Base-by-base conservation (phyloP, 2,888 invertebrate genomes). In the Monoplex corrugatus region DNA sequence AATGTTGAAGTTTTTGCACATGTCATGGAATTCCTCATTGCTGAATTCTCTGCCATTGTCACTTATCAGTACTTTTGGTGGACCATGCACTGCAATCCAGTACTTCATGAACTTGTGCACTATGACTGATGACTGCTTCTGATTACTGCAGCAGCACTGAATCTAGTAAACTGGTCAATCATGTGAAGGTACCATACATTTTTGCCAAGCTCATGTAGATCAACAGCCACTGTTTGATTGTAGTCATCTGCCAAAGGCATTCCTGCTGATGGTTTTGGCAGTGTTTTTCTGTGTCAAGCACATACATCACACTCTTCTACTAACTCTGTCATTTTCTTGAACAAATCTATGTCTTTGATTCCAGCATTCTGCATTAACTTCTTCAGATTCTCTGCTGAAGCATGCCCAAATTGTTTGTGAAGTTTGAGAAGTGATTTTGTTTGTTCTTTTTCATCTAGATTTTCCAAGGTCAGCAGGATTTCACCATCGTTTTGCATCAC, bases 191-290 rank as follows among this genome's bases (percentile, higher is more conserved):
- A 85, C 75, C 86, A 83, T 40, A 89, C n/a, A 44, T 63, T 45
- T 72, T 63, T 88, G 43, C 23, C 50, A 44, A 87, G 43, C 19
- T 72, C 35, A 72, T 72, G 72, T 19, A 72, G 72, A 35, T 72
- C 68, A 35, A 72, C 72, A 72, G 35, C 72, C 32, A 72, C 72
- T 72, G 72, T 72, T 35, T 72, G 72, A 72, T 32, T 72, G 72
- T 72, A 90, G 28, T 90, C 90, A 83, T n/a, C 68, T 45, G 86
- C 90, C 44, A 82, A 72, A 78, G 88, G 90, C 0, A 87, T 3
- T 40, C 80, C 86, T 32, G 86, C 90, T 28, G 45, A 82, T 90
- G 90, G 90, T 72, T 84, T 89, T 38, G 84, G 85, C 16, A 50
- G 44, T 28, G 87, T 87, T 40, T 85, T 89, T n/a, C n/a, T 50